Evolutionary conservation across 2,797 vertebrate species (phyloP).

Genomic region (Gastrophryne carolinensis): DNA sequence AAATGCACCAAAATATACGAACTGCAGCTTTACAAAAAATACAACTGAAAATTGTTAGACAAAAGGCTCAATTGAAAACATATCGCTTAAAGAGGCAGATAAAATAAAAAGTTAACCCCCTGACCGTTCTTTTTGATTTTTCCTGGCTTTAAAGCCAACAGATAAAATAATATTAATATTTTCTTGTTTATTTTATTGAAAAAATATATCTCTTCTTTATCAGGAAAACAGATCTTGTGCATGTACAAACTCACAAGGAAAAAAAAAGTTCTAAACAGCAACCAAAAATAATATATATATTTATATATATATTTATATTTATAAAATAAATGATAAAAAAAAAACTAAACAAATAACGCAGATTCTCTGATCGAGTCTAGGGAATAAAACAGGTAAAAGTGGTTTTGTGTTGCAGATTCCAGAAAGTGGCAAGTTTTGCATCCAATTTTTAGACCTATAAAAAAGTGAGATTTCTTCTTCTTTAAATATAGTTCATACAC

Average conservation of each 20-base stretch:
- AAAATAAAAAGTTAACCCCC: slow-evolving; percentile 40
- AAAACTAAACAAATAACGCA: slow-evolving; percentile 37
- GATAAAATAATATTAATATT: slow-evolving; percentile 54
- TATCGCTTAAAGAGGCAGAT: slow-evolving; percentile 46
- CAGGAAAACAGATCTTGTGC: slow-evolving; percentile 50
- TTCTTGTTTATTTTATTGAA: slow-evolving; percentile 54
- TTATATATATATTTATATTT: slow-evolving; percentile 43
- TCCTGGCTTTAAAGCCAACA: slow-evolving; percentile 36
- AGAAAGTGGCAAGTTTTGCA: slow-evolving; percentile 6
- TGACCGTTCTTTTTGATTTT: slow-evolving; percentile 30
- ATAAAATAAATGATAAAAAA: slow-evolving; percentile 35
- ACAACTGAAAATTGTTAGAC: slow-evolving; percentile 23
- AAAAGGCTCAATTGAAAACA: slow-evolving; percentile 38
- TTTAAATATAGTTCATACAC: slow-evolving; percentile 29
- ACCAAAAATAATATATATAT: slow-evolving; percentile 48
- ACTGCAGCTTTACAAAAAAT: slow-evolving; percentile 36
- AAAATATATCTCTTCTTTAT: slow-evolving; percentile 52
- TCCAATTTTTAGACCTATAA: slow-evolving; percentile 8
- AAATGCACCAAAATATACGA: slow-evolving; percentile 45
- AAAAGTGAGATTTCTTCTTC: not conserved
- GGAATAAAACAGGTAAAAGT: slow-evolving; percentile 48
- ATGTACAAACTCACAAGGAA: slow-evolving; percentile 49
- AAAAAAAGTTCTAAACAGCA: slow-evolving; percentile 46
- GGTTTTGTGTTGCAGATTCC: slow-evolving; percentile 35
- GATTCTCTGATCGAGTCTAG: slow-evolving; percentile 41